Conservation (phyloP, 37 sponge, comb jelly and placozoan genomes). For the Halichondria panicea region DNA sequence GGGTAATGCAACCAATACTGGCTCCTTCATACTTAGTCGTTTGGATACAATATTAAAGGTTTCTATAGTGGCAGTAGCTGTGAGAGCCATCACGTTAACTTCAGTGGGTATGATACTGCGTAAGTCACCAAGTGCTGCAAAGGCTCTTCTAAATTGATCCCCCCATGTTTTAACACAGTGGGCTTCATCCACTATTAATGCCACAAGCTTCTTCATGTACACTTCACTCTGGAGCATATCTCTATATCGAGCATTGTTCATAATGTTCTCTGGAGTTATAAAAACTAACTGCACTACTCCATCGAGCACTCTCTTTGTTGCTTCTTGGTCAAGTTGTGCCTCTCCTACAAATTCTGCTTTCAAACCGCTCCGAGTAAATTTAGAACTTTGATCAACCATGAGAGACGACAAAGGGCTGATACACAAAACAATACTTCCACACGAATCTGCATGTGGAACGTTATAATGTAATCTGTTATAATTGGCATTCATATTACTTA, state of each 20-base stretch:
- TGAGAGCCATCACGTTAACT: slow-evolving; percentile 20
- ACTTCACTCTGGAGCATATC: slow-evolving; percentile 32
- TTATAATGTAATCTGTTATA: too few species aligned
- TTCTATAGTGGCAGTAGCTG: slow-evolving; percentile 33
- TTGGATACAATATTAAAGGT: neutral
- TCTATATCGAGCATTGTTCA: slow-evolving; percentile 20
- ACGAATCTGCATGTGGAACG: slow-evolving; percentile 13
- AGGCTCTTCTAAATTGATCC: slow-evolving; percentile 40
- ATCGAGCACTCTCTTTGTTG: neutral
- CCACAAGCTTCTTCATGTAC: slow-evolving; percentile 39
- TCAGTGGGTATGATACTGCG: neutral
- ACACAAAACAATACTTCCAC: slow-evolving; percentile 34
- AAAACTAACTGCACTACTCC: slow-evolving; percentile 49
- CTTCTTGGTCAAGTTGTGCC: slow-evolving; percentile 24
- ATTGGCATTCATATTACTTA: too few species aligned
- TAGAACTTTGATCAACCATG: slow-evolving; percentile 49
- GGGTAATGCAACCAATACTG: slow-evolving; percentile 22
- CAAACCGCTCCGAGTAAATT: slow-evolving; percentile 19
- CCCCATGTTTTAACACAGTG: slow-evolving; percentile 64
- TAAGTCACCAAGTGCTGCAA: slow-evolving; percentile 14
- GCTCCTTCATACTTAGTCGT: slow-evolving; percentile 6
- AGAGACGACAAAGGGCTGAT: slow-evolving; percentile 52
- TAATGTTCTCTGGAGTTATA: slow-evolving; percentile 45
- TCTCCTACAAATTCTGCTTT: slow-evolving; percentile 59
- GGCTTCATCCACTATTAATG: slow-evolving; percentile 61